Evolutionary conservation across 2,113 vertebrate species (phyloP), one percentile per base, ranked within the genome.

Genomic region (Esox niger): DNA sequence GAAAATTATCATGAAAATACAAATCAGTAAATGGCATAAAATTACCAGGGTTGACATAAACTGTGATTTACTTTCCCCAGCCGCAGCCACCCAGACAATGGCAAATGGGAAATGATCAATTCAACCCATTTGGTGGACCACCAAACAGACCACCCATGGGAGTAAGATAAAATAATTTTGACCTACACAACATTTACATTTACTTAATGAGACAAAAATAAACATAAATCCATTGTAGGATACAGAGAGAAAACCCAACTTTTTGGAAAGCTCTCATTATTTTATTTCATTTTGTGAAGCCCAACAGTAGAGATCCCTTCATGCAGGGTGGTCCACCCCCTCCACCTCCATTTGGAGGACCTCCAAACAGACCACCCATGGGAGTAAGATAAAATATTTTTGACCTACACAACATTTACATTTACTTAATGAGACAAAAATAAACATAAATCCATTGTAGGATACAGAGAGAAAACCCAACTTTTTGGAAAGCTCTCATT

Each of bases 1-100:
- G 2, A 15, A 43, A 17, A 43, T 43, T 3, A 43, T 38, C 35
- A 1, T 0, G 2, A 38, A 13, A 38, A 38, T 13, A 32, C n/a
- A n/a, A n/a, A n/a, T n/a, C n/a, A n/a, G n/a, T n/a, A 27, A 43
- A 43, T 52, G 47, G 6, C 7, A 8, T 4, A 7, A 2, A 2
- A 38, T 11, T n/a, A 43, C 43, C 15, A 25, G 15, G n/a, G 47
- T 21, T 21, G 11, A 43, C n/a, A 21, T 54, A 10, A 54, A 54
- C 17, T 54, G 49, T 21, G 49, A 54, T 54, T 54, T 54, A 59
- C 15, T 2, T 59, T 59, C 7, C 29, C 35, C 29, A 78, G 75
- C 46, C 70, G 25, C 35, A 66, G 26, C 10, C 38, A 9, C 5
- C 35, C 21, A 27, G 1, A 25, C 26, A 46, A 46, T 8, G 62